Evolutionary conservation across 2,888 invertebrate species (phyloP), one percentile per base, ranked within the genome.

Genomic region (Bedellia somnulentella): DNA sequence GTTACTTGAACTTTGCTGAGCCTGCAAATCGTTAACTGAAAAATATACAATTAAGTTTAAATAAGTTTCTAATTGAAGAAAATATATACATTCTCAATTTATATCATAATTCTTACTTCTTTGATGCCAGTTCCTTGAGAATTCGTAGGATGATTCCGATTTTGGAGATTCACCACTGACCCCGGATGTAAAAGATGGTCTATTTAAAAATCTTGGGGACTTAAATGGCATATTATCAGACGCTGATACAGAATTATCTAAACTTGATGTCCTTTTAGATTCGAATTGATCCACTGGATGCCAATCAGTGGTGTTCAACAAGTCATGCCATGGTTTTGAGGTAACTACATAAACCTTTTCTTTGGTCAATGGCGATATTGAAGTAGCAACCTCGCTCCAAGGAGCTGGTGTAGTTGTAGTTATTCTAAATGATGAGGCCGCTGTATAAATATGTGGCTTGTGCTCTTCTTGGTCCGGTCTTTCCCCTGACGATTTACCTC

Each of bases 281-380:
- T 67, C 62, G 43, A 63, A 64, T 4, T 48, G 40, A 27, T 58
- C 47, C 24, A 49, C 37, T 24, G 48, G 45, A 37, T 64, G 57
- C 55, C 59, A 62, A 27, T 61, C 57, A n/a, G 60, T 45, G 21
- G 36, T 42, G 34, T 57, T 57, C 27, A 41, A 39, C 21, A 10
- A 12, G 27, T 62, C 67, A 38, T 52, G 59, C 66, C 77, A 76
- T 11, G 86, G 80, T 46, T 86, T 83, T 1, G 91, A 89, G 3
- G 91, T 91, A 1, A 91, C 89, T 1, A 91, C 87, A 43, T 89
- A 89, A 0, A 90, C 81, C 50, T 86, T 87, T 61, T 91, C 90
- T 46, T 86, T 85, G 3, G 87, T 87, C 34, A 83, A 60, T n/a
- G 88, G 83, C 8, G 87, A 86, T 49, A 87, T 83, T 11, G 86